Percentiles rank a stretch among this genome's conserved stretches.
These are phyloP conservation scores for Odontesthes bonariensis DNA, from an alignment of 2,113 vertebrate species.

Conservation along the genomic window DNA sequence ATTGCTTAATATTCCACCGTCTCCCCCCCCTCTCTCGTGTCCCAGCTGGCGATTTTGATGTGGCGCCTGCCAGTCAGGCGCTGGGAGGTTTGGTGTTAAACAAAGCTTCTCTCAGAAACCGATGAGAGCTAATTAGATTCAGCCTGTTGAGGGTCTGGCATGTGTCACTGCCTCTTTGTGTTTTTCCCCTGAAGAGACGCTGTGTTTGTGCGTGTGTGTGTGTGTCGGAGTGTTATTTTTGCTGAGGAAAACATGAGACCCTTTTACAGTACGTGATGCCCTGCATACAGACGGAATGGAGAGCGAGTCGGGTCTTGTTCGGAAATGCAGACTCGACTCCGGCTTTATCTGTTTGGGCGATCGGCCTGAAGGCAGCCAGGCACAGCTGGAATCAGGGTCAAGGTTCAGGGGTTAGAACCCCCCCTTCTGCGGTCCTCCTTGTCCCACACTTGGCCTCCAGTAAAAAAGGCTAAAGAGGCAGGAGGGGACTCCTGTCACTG, in stretches of 20 bases:
- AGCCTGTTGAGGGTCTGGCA: slow-evolving; percentile 62
- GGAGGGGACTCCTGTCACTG: slow-evolving; percentile 54
- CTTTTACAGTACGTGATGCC: slow-evolving; percentile 12
- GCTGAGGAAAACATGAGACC: slow-evolving; percentile 35
- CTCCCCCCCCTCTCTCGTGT: not conserved
- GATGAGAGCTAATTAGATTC: slow-evolving; percentile 71
- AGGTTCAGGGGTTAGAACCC: slow-evolving; percentile 66
- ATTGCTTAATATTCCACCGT: not conserved
- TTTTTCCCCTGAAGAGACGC: slow-evolving; percentile 31
- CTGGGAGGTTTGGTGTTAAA: slow-evolving; percentile 52
- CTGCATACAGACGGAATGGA: slow-evolving; percentile 28
- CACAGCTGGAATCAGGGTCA: slow-evolving; percentile 50
- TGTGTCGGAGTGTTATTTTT: slow-evolving; percentile 36
- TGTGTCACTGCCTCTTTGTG: slow-evolving; percentile 60
- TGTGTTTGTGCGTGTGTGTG: not conserved
- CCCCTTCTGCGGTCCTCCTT: not conserved
- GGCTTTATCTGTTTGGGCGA: slow-evolving; percentile 41
- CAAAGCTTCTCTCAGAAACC: slow-evolving; percentile 72
- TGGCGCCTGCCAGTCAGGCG: slow-evolving; percentile 36
- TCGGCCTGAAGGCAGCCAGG: slow-evolving; percentile 37
- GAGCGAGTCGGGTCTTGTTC: slow-evolving; percentile 66
- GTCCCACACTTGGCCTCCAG: slow-evolving; percentile 59
- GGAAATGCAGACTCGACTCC: slow-evolving; percentile 54
- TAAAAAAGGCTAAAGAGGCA: slow-evolving; percentile 65
- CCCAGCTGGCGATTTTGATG: slow-evolving; percentile 27